Percentiles rank a stretch among this genome's conserved stretches.
Evolutionary conservation across 2,888 invertebrate species (phyloP).

Genomic region (Synergus umbraculus): DNA sequence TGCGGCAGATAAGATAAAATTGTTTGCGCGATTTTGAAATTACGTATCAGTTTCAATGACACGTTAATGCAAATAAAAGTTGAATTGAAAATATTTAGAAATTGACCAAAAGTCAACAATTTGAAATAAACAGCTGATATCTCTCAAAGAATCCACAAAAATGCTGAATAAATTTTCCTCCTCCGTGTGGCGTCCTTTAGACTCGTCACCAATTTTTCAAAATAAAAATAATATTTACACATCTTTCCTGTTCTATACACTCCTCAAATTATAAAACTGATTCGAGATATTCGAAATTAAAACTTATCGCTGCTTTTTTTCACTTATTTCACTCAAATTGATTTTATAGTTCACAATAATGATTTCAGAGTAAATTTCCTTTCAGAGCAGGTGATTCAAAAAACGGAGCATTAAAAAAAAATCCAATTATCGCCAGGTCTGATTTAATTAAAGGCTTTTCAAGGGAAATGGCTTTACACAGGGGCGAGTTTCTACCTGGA

Average conservation of each 20-base stretch:
- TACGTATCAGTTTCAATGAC: slow-evolving; percentile 20
- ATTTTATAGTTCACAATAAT: neutral
- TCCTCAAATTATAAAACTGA: neutral
- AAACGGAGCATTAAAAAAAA: slow-evolving; percentile 9
- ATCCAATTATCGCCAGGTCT: slow-evolving; percentile 9
- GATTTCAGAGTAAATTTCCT: slow-evolving; percentile 6
- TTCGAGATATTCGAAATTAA: neutral
- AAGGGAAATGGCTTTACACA: neutral
- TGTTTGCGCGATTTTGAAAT: slow-evolving; percentile 25
- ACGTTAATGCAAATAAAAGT: neutral
- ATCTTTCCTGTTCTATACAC: neutral
- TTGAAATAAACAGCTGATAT: slow-evolving; percentile 1
- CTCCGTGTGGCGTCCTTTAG: slow-evolving; percentile 16
- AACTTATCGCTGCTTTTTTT: neutral
- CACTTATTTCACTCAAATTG: neutral
- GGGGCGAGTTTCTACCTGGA: neutral
- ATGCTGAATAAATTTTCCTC: slow-evolving; percentile 12
- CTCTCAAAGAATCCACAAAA: slow-evolving; percentile 4
- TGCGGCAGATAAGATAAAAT: slow-evolving; percentile 30
- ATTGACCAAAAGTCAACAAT: neutral
- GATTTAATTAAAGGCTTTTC: slow-evolving; percentile 25
- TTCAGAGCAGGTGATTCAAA: slow-evolving; percentile 14
- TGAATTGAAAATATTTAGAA: neutral
- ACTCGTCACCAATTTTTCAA: neutral
- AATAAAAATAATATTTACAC: slow-evolving; percentile 24